phyloP scores from a whole-genome alignment of 1,140 invertebrate genomes.

The Calliopsis andreniformis region DNA sequence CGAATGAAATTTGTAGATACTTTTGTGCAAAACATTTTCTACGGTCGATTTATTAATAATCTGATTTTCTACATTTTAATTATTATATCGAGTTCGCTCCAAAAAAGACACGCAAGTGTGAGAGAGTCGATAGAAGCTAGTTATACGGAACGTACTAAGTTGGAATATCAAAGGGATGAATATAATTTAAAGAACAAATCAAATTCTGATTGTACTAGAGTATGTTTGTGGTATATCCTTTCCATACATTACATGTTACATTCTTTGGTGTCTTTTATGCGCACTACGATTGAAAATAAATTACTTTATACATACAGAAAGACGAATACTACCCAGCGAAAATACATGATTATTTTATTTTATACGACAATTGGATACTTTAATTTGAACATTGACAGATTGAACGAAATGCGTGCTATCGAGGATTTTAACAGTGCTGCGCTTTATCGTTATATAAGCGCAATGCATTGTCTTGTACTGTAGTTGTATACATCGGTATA shows the following conservation, averaged over 20 bases:
- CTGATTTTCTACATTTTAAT: slow-evolving; percentile 15
- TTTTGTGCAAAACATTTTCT: slow-evolving; percentile 32
- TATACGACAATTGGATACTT: not conserved
- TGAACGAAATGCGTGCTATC: slow-evolving; percentile 6
- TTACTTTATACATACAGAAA: slow-evolving; percentile 1
- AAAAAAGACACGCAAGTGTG: not conserved
- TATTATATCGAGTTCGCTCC: not conserved
- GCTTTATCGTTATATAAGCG: slow-evolving; percentile 5
- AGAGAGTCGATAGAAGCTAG: slow-evolving; percentile 6
- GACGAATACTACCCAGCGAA: not conserved
- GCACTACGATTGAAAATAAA: slow-evolving; percentile 5
- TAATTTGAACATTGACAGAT: not conserved
- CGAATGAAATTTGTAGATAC: slow-evolving; percentile 35
- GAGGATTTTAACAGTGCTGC: slow-evolving; percentile 15
- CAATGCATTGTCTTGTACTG: slow-evolving; percentile 25
- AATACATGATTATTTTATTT: not conserved
- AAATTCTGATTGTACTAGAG: not conserved
- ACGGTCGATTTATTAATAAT: slow-evolving; percentile 17
- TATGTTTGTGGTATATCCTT: slow-evolving; percentile 10
- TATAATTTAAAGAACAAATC: slow-evolving; percentile 17
- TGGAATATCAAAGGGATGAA: not conserved
- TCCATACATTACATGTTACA: not conserved
- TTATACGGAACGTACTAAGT: not conserved
- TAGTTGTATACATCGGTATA: slow-evolving; percentile 39
- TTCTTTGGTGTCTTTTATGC: slow-evolving; percentile 1